Evolutionary conservation across 2,113 vertebrate genomes (phyloP), one percentile per base, ranked within the genome.

Genomic region (Oreocharis arfaki): DNA sequence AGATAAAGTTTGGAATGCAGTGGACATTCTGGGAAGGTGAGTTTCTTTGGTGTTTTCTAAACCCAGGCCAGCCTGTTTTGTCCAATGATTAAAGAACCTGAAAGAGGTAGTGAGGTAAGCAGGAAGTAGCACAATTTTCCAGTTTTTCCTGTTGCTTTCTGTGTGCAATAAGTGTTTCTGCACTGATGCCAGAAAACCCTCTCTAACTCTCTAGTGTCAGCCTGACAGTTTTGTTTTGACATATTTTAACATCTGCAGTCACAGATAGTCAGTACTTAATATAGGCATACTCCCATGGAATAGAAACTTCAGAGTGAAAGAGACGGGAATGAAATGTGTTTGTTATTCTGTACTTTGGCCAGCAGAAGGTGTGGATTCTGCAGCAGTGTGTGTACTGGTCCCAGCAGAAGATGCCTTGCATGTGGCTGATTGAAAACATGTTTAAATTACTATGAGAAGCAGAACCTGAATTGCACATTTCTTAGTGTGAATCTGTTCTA

Each of bases 1-100:
- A 99, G 84, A 97, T 97, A 42, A 92, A 77, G 19, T 98, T 97
- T 76, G 98, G 98, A 33, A 98, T 99, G 89, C 98, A 99, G 97
- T 98, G 98, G 98, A 98, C 98, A 0, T 98, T 99, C 41, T 98
- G 98, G 98, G 98, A 98, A 60, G 98, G 98, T 98, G 91, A 88
- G 97, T 90, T 74, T 56, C 53, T 87, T 41, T 26, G 4, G 32
- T 50, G 19, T 65, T 65, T 65, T 87, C 44, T 55, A 84, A 59
- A 55, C 41, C n/a, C 37, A 56, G 30, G 39, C 44, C 23, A 50
- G 49, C 47, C 69, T 84, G 73, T 61, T 89, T 57, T 6, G 6
- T 73, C 30, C 19, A 33, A 33, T 74, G 69, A 55, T 9, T 46
- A 68, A 33, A 83, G 44, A 50, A 42, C 47, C 35, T 85, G 57